Percentiles rank a stretch among this genome's conserved stretches.
Conservation (phyloP, 2,113 vertebrate species). For the Eublepharis macularius region DNA sequence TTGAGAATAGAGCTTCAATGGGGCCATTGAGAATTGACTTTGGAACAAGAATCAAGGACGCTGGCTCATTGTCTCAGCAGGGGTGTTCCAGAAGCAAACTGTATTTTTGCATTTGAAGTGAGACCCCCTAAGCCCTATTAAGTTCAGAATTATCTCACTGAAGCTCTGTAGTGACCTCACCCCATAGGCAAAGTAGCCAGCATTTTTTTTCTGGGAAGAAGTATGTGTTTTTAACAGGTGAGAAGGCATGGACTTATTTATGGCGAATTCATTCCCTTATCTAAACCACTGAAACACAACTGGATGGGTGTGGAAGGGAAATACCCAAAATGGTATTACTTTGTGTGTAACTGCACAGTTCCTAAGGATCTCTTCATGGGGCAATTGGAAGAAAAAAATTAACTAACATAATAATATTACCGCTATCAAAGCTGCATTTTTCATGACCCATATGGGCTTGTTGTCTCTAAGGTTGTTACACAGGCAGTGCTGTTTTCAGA, state of each 20-base stretch:
- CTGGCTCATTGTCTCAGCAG: no score
- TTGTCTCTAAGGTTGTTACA: not conserved
- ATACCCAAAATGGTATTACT: not conserved
- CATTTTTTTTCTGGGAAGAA: no score
- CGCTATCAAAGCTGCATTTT: conserved; percentile 4
- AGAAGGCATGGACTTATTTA: not conserved
- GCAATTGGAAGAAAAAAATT: not conserved
- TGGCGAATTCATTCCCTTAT: not conserved
- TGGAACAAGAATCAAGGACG: no score
- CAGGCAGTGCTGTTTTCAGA: not conserved
- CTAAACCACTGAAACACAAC: not conserved
- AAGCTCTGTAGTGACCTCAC: no score
- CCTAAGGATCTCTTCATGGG: not conserved
- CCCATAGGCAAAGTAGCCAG: no score
- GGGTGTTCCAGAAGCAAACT: no score
- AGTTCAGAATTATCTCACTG: no score
- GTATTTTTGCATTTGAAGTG: no score
- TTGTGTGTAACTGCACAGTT: not conserved
- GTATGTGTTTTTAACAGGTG: no score
- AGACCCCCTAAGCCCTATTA: no score
- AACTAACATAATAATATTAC: conserved; percentile 3
- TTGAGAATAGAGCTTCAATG: no score
- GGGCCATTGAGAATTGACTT: no score
- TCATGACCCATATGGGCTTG: not conserved
- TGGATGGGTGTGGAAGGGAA: not conserved